phyloP scores from a whole-genome alignment of 2,113 vertebrate species.

The Triplophysa rosa region DNA sequence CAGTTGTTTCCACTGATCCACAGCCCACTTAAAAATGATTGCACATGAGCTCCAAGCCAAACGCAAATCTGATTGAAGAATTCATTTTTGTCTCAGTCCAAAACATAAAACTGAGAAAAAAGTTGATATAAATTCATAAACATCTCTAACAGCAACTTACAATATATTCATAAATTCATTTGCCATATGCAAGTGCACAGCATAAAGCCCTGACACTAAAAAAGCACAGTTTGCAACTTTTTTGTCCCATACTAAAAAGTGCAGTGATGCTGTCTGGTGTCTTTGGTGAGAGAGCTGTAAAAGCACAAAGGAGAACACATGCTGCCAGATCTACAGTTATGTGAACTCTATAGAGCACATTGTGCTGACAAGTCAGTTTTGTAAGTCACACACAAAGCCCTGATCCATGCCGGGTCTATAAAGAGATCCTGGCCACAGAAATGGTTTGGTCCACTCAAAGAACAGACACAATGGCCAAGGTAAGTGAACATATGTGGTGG shows the following conservation, averaged over 20 bases:
- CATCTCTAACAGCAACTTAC: neutral
- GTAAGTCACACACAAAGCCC: slow-evolving; percentile 64
- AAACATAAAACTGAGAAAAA: neutral
- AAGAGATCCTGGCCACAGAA: slow-evolving; percentile 61
- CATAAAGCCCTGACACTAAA: slow-evolving; percentile 35
- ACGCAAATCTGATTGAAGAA: neutral
- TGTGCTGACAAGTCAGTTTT: slow-evolving; percentile 73
- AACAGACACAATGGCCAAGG: slow-evolving; percentile 73
- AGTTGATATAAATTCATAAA: neutral
- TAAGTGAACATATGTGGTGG: slow-evolving; percentile 58
- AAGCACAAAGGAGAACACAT: slow-evolving; percentile 65
- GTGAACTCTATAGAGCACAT: slow-evolving; percentile 56
- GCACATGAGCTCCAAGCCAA: neutral
- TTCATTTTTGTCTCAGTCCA: slow-evolving; percentile 7
- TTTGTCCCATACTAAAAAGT: slow-evolving; percentile 65
- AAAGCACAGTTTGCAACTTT: slow-evolving; percentile 68
- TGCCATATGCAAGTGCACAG: neutral
- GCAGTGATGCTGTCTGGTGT: slow-evolving; percentile 66
- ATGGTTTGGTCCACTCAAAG: slow-evolving; percentile 54
- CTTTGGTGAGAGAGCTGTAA: slow-evolving; percentile 64
- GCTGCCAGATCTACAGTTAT: slow-evolving; percentile 59
- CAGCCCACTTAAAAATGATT: neutral
- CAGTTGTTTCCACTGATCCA: neutral
- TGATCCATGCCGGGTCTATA: slow-evolving; percentile 69
- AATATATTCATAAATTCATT: neutral